These are phyloP conservation scores for Lerista edwardsae DNA, from an alignment of 2,797 vertebrate species.

Conservation along the genomic window DNA sequence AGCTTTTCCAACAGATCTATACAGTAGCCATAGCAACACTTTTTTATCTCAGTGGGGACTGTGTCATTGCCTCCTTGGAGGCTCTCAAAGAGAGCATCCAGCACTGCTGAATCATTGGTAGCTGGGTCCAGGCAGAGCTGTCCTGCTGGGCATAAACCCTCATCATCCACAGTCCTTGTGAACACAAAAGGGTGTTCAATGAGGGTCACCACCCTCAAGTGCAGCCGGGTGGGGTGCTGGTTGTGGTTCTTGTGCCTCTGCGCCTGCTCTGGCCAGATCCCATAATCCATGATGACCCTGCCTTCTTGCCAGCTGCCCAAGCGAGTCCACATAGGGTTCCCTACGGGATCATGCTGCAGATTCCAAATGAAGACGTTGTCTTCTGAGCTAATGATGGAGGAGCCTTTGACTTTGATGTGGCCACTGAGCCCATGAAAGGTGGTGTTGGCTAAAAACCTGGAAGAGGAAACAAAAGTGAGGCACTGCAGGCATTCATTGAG, in stretches of 20 bases:
- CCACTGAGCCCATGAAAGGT: slow-evolving; percentile 93
- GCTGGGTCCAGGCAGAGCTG: slow-evolving; percentile 93
- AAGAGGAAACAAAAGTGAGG: slow-evolving; percentile 42
- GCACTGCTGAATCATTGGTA: slow-evolving; percentile 86
- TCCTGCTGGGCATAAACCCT: slow-evolving; percentile 92
- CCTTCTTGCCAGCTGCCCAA: slow-evolving; percentile 92
- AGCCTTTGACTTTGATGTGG: slow-evolving; percentile 83
- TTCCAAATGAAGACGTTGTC: slow-evolving; percentile 98
- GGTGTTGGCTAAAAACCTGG: slow-evolving; percentile 93
- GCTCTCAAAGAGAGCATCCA: slow-evolving; percentile 87
- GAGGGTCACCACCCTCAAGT: slow-evolving; percentile 92
- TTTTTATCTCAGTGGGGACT: slow-evolving; percentile 86
- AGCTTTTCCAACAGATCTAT: slow-evolving; percentile 95
- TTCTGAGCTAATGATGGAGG: slow-evolving; percentile 87
- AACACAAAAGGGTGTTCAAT: slow-evolving; percentile 98
- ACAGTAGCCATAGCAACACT: slow-evolving; percentile 97
- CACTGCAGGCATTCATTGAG: slow-evolving; percentile 36
- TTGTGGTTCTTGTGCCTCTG: slow-evolving; percentile 81
- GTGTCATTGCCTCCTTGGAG: slow-evolving; percentile 87
- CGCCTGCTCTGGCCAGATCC: slow-evolving; percentile 89
- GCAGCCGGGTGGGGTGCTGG: slow-evolving; percentile 80
- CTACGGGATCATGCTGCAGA: slow-evolving; percentile 93
- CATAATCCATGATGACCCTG: slow-evolving; percentile 90
- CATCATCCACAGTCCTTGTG: slow-evolving; percentile 93
- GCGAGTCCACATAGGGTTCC: slow-evolving; percentile 95